These are phyloP conservation scores for Siniperca knerii DNA, from an alignment of 2,113 vertebrate species.

Conservation along the genomic window DNA sequence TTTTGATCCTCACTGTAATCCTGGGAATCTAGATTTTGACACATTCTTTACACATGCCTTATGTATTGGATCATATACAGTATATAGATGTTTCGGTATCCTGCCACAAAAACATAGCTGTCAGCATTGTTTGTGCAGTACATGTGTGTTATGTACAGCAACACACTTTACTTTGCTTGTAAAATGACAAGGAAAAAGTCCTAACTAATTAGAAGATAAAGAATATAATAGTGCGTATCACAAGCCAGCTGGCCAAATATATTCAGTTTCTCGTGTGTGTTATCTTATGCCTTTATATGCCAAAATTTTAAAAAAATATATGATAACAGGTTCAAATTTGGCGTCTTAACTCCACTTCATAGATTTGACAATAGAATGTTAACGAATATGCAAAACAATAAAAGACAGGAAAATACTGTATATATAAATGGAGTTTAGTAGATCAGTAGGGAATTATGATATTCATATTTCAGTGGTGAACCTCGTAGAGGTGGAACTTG, in stretches of 20 bases:
- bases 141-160: not conserved
- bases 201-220: not conserved
- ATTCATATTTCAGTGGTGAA: not conserved
- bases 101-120: not conserved
- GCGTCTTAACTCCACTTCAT: too few relatives aligned
- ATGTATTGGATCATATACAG: not conserved
- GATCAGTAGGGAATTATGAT: not conserved
- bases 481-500: not conserved
- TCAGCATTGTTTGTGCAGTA: not conserved
- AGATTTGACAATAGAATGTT: not conserved
- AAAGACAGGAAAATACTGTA: not conserved
- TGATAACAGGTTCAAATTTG: not conserved
- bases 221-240: not conserved
- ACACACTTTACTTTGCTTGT: not conserved
- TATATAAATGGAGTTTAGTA: not conserved
- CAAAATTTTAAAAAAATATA: not conserved
- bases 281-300: not conserved
- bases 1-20: slow-evolving; percentile 6
- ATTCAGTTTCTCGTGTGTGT: not conserved
- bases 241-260: not conserved
- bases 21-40: not conserved
- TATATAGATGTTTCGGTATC: not conserved
- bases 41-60: not conserved
- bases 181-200: not conserved
- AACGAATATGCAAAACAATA: not conserved